Base-by-base conservation (phyloP, 2,797 vertebrate species). In the Emys orbicularis region DNA sequence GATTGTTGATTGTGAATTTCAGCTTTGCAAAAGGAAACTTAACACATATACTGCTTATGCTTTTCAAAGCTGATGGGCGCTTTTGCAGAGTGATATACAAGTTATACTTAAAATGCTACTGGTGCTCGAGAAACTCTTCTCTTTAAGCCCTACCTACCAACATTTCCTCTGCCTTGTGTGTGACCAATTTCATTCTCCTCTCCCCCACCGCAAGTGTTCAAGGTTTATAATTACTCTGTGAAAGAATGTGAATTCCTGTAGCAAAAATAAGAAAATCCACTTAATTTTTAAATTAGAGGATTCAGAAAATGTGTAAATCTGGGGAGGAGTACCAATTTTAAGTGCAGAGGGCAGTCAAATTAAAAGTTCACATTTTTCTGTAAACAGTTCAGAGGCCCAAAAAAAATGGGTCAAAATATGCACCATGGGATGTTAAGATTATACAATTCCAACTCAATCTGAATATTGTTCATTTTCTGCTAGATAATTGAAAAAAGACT, bases 1-100 rank as follows among this genome's bases (percentile, higher is more conserved):
- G 19, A 21, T 53, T 53, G 81, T 83, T 54, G 96, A 90, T 86
- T 79, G 52, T 90, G 91, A 96, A 96, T 96, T 96, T 93, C 80
- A 93, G 85, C 91, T 83, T 34, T 9, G 15, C 13, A 91, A 87
- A 72, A 83, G 95, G 86, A 92, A 72, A 92, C 88, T 97, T 94
- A 96, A 87, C 93, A 72, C 68, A 77, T 0, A 74, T 37, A 19
- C 27, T 54, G 85, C 59, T 57, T 4, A 18, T 79, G 87, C 34
- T 88, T 41, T 18, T 0, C 85, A 81, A 91, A 88, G 81, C 87
- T 82, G 59, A 93, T 93, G 93, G 61, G 86, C 83, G 87, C 87
- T 74, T 79, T 50, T 47, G 87, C 41, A 34, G 44, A 34, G 44
- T 59, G 41, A 57, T 34, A 44, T 31, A 41, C 25, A 47, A 49